Evolutionary conservation across 2,797 vertebrate species (phyloP).

Genomic region (Molossus molossus): DNA sequence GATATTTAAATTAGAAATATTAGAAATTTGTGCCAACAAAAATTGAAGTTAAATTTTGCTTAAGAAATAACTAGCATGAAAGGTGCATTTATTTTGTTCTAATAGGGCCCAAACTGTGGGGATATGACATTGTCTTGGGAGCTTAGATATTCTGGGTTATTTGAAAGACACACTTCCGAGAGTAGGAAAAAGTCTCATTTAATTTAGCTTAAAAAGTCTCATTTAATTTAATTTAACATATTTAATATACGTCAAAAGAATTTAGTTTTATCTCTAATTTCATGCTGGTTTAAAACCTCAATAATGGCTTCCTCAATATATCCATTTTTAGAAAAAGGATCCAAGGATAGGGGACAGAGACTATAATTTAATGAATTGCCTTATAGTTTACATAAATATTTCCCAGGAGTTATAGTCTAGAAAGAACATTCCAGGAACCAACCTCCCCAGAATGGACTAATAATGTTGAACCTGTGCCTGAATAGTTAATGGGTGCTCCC

Average conservation of each 20-base stretch:
- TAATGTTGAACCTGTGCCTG: background rate
- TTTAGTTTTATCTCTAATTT: slow-evolving; percentile 54
- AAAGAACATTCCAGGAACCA: slow-evolving; percentile 34
- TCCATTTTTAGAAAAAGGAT: slow-evolving; percentile 46
- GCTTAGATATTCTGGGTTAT: background rate
- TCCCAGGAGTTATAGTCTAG: background rate
- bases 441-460: background rate
- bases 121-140: background rate
- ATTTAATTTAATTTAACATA: slow-evolving; percentile 48
- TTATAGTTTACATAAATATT: slow-evolving; percentile 14
- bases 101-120: background rate
- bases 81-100: background rate
- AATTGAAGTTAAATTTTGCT: slow-evolving; percentile 24
- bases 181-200: slow-evolving; percentile 48
- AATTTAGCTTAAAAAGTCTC: slow-evolving; percentile 49
- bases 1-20: slow-evolving; percentile 61
- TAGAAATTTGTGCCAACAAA: slow-evolving; percentile 52
- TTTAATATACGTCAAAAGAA: slow-evolving; percentile 52
- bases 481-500: background rate
- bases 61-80: slow-evolving; percentile 57
- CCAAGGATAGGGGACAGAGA: background rate
- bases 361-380: slow-evolving; percentile 10
- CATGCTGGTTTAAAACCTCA: background rate
- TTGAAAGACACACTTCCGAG: slow-evolving; percentile 38
- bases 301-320: slow-evolving; percentile 31